Base-by-base conservation (phyloP, 2,888 invertebrate species). In the Thysanoteuthis rhombus region DNA sequence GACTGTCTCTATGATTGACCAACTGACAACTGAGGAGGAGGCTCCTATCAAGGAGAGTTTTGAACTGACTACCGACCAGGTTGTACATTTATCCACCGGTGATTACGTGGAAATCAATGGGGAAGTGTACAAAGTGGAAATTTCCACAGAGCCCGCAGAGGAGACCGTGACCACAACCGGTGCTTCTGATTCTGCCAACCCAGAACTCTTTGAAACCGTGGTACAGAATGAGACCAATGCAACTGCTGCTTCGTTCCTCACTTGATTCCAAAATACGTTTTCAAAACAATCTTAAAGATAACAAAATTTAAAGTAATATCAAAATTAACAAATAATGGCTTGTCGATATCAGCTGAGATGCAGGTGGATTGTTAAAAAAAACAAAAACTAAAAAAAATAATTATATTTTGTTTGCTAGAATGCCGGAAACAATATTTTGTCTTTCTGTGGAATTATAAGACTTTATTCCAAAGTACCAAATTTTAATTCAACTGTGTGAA, bases 71-170 rank as follows among this genome's bases (percentile, higher is more conserved):
- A 94, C 95, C 10, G 96, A 96, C n/a, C 96, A 96, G 94, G 93
- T 96, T 25, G 95, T 96, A 93, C 95, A 96, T 94, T 94, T 97
- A 93, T 95, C 96, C 6, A 94, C 95, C n/a, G 97, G 97, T 38
- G 97, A 97, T 94, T 96, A 95, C 95, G 95, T 97, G 39, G 96
- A 97, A 94, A 96, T 97, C 52, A 96, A 97, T 94, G 97, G 96
- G 1, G 96, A 97, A 94, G 95, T 96, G 94, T 97, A 96, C 94
- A 96, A 96, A 94, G 96, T 96, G 16, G 96, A 96, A 93, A 93
- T 93, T 42, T 89, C 90, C 40, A 93, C 93, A 52, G 93, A 93
- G 58, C 93, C 93, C 39, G 93, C 93, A 36, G 93, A 93, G 52
- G 93, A 93, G 19, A 93, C 93, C 2, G 93, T 93, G 36, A 93